Conservation (phyloP, 2,113 vertebrate genomes). For the Elaphurus davidianus region DNA sequence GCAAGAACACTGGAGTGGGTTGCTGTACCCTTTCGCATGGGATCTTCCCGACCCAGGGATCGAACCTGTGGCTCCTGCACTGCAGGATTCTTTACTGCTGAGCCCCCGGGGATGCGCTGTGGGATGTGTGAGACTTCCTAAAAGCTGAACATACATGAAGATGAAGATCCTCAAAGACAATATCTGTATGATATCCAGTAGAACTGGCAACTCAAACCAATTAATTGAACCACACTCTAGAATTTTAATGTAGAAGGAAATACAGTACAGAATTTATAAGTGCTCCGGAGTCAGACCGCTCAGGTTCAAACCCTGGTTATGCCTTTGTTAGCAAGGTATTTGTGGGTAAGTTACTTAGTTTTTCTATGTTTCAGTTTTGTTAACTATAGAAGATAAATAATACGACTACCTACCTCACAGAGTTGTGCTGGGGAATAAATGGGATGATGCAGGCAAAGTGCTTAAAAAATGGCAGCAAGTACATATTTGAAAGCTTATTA, state of each 20-base stretch:
- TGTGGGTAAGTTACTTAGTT: background rate
- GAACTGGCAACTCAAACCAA: background rate
- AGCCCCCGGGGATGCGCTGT: background rate
- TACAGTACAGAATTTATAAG: background rate
- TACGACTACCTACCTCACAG: background rate
- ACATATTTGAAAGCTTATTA: background rate
- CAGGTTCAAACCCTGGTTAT: background rate
- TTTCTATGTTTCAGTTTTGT: background rate
- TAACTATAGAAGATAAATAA: background rate
- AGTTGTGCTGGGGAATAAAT: background rate
- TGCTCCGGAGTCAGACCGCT: background rate
- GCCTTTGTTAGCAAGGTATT: background rate
- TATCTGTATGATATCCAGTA: background rate
- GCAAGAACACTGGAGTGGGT: background rate
- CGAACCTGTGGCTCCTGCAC: background rate
- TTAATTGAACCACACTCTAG: background rate
- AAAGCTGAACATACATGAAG: background rate
- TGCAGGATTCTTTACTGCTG: background rate
- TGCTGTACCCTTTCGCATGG: background rate
- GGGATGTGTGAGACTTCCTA: background rate
- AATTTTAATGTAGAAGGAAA: background rate
- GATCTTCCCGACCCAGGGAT: background rate
- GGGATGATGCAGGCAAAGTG: background rate
- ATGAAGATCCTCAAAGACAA: background rate
- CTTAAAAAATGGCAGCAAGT: background rate